phyloP scores from a whole-genome alignment of 2,888 invertebrate genomes.

The Steinernema hermaphroditum region DNA sequence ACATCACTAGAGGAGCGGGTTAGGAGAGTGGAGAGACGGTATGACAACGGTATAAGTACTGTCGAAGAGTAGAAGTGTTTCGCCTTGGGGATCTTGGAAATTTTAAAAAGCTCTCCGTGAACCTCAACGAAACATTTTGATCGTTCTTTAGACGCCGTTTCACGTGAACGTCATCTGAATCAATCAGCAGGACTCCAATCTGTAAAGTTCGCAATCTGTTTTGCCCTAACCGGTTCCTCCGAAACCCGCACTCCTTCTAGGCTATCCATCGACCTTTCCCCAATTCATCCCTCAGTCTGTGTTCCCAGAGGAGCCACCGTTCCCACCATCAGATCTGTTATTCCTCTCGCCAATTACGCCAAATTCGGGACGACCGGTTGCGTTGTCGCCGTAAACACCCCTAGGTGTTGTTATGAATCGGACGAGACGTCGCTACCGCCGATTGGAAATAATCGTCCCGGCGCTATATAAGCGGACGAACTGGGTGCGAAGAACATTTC shows the following conservation, averaged over 20 bases:
- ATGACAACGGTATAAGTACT: too few relatives aligned
- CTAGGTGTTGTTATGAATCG: conserved; percentile 8
- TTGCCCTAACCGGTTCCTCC: not conserved
- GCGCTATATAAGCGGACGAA: not conserved
- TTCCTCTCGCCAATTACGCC: not conserved
- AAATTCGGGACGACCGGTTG: not conserved
- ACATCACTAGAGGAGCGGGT: too few relatives aligned
- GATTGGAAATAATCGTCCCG: conserved; percentile 18
- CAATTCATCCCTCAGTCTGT: not conserved
- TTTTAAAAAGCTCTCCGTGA: too few relatives aligned
- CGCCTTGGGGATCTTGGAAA: too few relatives aligned
- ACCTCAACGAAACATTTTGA: too few relatives aligned
- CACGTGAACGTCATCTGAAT: not conserved
- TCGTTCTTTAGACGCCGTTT: too few relatives aligned
- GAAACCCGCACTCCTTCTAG: not conserved
- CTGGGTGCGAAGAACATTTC: not conserved
- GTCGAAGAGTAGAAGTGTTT: too few relatives aligned
- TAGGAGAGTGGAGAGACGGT: too few relatives aligned
- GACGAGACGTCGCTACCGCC: not conserved
- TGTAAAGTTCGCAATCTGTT: not conserved
- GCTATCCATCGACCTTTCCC: not conserved
- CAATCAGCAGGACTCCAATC: not conserved
- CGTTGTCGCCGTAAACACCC: not conserved
- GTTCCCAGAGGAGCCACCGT: not conserved
- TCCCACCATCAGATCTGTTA: not conserved